A percentile compares a stretch with the other conserved stretches of the same genome.
These are phyloP conservation scores for Genyomyrus donnyi DNA, from an alignment of 2,113 vertebrate species.

Conservation along the genomic window DNA sequence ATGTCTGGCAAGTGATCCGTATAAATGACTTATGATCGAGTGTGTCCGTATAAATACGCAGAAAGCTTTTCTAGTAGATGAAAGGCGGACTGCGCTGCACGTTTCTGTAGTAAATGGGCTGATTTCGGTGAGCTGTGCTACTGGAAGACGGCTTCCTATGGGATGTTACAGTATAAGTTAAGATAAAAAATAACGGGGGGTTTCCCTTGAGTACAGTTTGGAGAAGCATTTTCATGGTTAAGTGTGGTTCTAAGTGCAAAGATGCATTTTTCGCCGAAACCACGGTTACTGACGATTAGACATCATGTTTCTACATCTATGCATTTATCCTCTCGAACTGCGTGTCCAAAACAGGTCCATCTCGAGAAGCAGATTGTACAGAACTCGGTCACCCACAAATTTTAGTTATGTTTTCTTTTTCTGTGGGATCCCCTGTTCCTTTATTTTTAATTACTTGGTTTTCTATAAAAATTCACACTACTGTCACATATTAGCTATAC, in stretches of 20 bases:
- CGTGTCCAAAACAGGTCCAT: not conserved
- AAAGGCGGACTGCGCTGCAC: not conserved
- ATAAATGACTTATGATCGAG: not conserved
- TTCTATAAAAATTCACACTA: not conserved
- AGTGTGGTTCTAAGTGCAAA: not conserved
- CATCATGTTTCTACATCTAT: not conserved
- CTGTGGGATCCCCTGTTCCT: not conserved
- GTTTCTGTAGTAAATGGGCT: not conserved
- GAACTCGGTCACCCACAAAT: not conserved
- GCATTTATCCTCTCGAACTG: not conserved
- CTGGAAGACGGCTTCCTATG: not conserved
- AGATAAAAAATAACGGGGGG: not conserved
- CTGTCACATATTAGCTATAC: not conserved
- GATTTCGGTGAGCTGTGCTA: not conserved
- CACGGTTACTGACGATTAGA: not conserved
- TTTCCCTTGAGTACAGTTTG: not conserved
- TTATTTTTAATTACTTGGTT: not conserved
- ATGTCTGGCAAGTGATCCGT: not conserved
- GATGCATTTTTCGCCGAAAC: not conserved
- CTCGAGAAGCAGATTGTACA: not conserved
- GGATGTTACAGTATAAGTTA: not conserved
- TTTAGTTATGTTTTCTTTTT: not conserved
- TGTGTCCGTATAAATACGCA: not conserved
- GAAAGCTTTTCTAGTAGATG: not conserved
- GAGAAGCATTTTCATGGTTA: not conserved